Base-by-base conservation (phyloP, 2,113 vertebrate species). In the Piaya cayana region DNA sequence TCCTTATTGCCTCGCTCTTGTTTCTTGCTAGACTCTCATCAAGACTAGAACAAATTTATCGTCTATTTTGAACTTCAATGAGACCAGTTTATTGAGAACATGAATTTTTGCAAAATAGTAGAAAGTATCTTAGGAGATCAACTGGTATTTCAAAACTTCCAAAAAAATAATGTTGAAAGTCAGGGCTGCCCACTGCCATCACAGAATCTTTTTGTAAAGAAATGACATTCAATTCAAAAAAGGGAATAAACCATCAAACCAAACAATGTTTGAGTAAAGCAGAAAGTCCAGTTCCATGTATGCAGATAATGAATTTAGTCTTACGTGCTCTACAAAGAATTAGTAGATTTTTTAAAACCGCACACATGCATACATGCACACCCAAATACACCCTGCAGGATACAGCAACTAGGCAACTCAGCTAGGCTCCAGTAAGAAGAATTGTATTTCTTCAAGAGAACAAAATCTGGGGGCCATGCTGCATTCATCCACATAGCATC, bases 311-410 rank as follows among this genome's bases (percentile, higher is more conserved):
- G 5, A 39, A 58, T 42, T 58, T 36, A 30, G 16, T 37, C 12
- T 78, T 12, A 30, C 4, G 6, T 9, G 6, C 6, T 78, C 27
- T 27, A 64, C 22, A 78, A 62, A 43, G 29, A 37, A 67, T 15
- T 1, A 2, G 16, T 29, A 50, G 25, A 15, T 34, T 43, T 68
- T 65, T 70, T 13, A 25, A n/a, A 77, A 20, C 11, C 29, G 21
- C 25, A 53, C 8, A 30, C 2, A 0, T 3, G 18, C 26, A 59
- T 32, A 18, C 30, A 20, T 5, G 8, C 18, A 52, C 1, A 3
- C 7, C 15, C 15, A 82, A 86, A 79, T 5, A 30, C 17, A 65
- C 5, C 15, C 36, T 39, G 34, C 11, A 58, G 22, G 18, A 25
- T 8, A 7, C 0, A 59, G 19, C 12, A 62, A 29, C 20, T 27